Percentiles rank a stretch among this genome's conserved stretches.
phyloP scores from a whole-genome alignment of 1,140 invertebrate species.

The Diuraphis noxia region DNA sequence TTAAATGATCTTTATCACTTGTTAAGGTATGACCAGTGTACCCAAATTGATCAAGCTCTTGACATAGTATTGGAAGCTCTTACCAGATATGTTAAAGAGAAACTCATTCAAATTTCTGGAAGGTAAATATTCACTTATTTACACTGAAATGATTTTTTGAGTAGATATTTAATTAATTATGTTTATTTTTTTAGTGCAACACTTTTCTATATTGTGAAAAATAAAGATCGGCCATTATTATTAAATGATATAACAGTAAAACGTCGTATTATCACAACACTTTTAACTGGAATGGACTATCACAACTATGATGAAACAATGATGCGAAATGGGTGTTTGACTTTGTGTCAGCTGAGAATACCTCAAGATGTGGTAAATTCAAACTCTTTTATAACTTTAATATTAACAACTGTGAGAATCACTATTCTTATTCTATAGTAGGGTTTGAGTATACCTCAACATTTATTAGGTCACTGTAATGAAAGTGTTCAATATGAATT shows the following conservation, averaged over 20 bases:
- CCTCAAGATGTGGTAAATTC: conserved; percentile 87
- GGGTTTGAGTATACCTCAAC: not conserved
- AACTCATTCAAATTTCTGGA: conserved; percentile 90
- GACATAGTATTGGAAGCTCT: conserved; percentile 82
- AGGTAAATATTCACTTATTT: conserved; percentile 61
- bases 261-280: conserved; percentile 75
- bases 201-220: conserved; percentile 92
- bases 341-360: conserved; percentile 92
- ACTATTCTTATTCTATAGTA: not conserved
- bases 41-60: conserved; percentile 72
- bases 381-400: not conserved
- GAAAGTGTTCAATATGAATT: not conserved
- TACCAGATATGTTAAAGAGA: conserved; percentile 79
- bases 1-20: conserved; percentile 91
- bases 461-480: too few relatives aligned
- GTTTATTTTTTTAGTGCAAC: conserved; percentile 71
- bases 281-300: conserved; percentile 85
- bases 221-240: conserved; percentile 70
- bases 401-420: not conserved
- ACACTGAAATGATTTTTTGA: not conserved
- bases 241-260: conserved; percentile 67
- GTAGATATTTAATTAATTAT: not conserved
- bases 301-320: conserved; percentile 85
- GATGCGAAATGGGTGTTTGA: conserved; percentile 94
- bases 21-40: conserved; percentile 79